Conservation (phyloP, 2,888 invertebrate species). For the Dilophus febrilis region DNA sequence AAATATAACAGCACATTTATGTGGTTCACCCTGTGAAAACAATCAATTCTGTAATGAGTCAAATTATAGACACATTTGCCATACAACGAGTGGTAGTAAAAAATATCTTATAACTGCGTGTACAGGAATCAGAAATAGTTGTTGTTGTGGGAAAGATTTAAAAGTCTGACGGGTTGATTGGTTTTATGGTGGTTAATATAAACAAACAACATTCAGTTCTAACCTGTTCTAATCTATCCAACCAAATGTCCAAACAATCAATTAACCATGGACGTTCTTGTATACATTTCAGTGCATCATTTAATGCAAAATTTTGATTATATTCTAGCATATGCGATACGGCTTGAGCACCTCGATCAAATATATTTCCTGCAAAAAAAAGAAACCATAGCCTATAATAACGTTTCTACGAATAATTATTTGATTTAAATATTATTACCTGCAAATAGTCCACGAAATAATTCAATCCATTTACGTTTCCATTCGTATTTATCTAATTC, state of each 20-base stretch:
- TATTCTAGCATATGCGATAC: constrained; percentile 68
- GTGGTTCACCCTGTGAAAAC: constrained; percentile 44
- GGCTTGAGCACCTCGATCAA: constrained; percentile 94
- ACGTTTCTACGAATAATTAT: constrained; percentile 15
- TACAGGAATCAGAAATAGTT: no score
- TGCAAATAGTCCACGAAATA: constrained; percentile 49
- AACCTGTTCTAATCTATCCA: constrained; percentile 38
- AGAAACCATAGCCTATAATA: neutral
- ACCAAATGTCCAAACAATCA: constrained; percentile 75
- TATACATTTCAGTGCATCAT: constrained; percentile 65
- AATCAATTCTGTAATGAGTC: no score
- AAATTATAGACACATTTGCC: no score
- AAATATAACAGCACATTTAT: constrained; percentile 83
- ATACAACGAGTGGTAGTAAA: no score
- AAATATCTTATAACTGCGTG: no score
- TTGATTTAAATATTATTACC: constrained; percentile 22
- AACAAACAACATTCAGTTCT: no score
- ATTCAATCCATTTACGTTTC: constrained; percentile 41
- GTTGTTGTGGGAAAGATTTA: no score
- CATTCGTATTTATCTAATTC: constrained; percentile 51
- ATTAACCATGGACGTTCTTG: constrained; percentile 84
- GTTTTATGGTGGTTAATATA: no score
- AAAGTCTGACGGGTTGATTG: no score
- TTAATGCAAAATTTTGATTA: constrained; percentile 53
- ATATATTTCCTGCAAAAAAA: constrained; percentile 67